phyloP scores from a whole-genome alignment of 2,797 vertebrate genomes.

The Manis crassicaudata region DNA sequence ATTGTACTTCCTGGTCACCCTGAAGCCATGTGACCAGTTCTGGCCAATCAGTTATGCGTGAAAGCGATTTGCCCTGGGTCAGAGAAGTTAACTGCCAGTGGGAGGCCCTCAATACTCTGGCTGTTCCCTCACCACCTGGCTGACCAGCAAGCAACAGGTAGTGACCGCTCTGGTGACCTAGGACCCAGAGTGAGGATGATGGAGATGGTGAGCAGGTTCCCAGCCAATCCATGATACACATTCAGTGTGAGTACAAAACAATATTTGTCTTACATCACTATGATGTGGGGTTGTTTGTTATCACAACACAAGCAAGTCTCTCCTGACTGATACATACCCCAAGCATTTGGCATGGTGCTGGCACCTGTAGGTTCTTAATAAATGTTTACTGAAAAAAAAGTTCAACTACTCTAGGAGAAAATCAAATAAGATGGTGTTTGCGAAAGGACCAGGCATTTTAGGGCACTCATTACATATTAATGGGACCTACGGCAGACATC shows the following conservation, averaged over 20 bases:
- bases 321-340: neutral
- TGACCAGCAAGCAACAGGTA: neutral
- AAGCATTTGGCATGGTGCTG: neutral
- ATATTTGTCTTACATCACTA: neutral
- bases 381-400: neutral
- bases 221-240: neutral
- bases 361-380: neutral
- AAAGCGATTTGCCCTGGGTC: neutral
- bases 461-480: conserved; percentile 2
- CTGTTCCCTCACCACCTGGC: neutral
- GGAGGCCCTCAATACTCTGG: neutral
- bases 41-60: neutral
- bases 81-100: neutral
- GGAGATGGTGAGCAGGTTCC: neutral
- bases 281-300: neutral
- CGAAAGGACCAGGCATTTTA: neutral
- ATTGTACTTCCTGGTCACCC: neutral
- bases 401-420: neutral
- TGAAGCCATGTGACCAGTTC: neutral
- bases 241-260: neutral
- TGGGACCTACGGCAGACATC: neutral
- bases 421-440: neutral
- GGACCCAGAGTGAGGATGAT: neutral
- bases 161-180: neutral
- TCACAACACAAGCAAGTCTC: neutral